Evolutionary conservation across 2,113 vertebrate species (phyloP).

Genomic region (Dunckerocampus dactyliophorus): DNA sequence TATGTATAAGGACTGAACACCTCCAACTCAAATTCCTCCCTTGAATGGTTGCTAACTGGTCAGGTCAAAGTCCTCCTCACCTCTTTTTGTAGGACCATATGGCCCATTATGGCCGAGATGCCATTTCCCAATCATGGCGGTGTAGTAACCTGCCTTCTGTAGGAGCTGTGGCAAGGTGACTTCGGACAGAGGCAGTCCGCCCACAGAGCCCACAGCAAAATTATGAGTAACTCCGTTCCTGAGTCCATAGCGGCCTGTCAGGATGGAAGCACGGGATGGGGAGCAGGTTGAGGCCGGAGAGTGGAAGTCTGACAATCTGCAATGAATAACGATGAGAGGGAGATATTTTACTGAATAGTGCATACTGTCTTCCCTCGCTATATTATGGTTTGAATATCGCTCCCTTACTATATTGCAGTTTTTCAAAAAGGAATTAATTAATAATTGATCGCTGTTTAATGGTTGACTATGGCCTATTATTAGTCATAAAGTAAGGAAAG

Average conservation of each 20-base stretch:
- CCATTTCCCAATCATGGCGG: constrained; percentile 92
- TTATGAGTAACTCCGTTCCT: constrained; percentile 92
- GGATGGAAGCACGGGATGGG: constrained; percentile 87
- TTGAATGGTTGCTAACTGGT: background rate
- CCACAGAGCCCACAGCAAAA: constrained; percentile 80
- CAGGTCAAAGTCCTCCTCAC: constrained; percentile 62
- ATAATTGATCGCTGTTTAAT: too few relatives aligned
- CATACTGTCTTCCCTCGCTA: too few relatives aligned
- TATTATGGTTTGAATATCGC: too few relatives aligned
- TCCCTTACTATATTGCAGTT: too few relatives aligned
- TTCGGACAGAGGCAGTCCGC: constrained; percentile 88
- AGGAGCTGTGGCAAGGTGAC: constrained; percentile 85
- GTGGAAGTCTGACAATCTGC: constrained; percentile 91
- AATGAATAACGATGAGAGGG: background rate
- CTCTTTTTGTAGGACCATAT: constrained; percentile 82
- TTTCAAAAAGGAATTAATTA: too few relatives aligned
- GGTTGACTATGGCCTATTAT: too few relatives aligned
- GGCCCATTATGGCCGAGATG: constrained; percentile 87
- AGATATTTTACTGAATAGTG: background rate
- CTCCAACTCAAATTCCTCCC: background rate
- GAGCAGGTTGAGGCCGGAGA: constrained; percentile 92
- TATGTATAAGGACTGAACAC: too few relatives aligned
- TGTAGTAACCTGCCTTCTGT: constrained; percentile 79
- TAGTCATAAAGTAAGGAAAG: too few relatives aligned
- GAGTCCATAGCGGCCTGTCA: constrained; percentile 86